These are phyloP conservation scores for Danaus melanippus DNA, from an alignment of 1,140 invertebrate genomes.

Conservation along the genomic window DNA sequence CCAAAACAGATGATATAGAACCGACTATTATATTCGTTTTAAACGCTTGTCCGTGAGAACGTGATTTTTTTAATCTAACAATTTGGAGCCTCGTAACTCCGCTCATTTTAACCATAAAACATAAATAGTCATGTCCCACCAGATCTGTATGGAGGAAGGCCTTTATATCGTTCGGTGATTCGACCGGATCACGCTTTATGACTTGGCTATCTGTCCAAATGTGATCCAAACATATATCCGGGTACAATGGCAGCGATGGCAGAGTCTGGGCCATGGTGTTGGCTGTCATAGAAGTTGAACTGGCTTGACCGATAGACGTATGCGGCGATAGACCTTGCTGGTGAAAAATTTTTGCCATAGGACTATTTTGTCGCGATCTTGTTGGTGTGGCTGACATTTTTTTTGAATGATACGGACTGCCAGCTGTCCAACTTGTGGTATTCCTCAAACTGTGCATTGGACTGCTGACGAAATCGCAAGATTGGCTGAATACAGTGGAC, in stretches of 20 bases:
- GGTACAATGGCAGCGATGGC: constrained; percentile 81
- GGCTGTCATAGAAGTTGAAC: constrained; percentile 57
- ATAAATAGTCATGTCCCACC: constrained; percentile 86
- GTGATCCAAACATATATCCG: constrained; percentile 89
- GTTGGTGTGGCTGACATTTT: constrained; percentile 37
- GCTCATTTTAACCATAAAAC: constrained; percentile 80
- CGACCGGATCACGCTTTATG: constrained; percentile 67
- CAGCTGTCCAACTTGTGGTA: constrained; percentile 45
- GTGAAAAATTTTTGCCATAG: constrained; percentile 73
- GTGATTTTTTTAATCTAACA: constrained; percentile 83
- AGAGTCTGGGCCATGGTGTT: constrained; percentile 42
- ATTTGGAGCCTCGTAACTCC: constrained; percentile 78
- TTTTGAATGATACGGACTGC: constrained; percentile 57
- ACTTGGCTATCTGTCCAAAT: constrained; percentile 86
- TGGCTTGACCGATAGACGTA: constrained; percentile 62
- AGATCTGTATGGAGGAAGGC: constrained; percentile 88
- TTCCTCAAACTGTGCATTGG: constrained; percentile 51
- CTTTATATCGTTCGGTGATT: constrained; percentile 76
- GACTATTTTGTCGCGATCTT: constrained; percentile 74
- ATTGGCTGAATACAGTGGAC: constrained; percentile 68
- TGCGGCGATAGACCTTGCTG: constrained; percentile 66
- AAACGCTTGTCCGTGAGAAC: constrained; percentile 69
- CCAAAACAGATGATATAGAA: constrained; percentile 78
- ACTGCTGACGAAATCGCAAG: constrained; percentile 53
- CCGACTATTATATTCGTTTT: constrained; percentile 82